A percentile compares a stretch with the other conserved stretches of the same genome.
These are phyloP conservation scores for Hypsopygia costalis DNA, from an alignment of 2,888 invertebrate species.

Conservation along the genomic window DNA sequence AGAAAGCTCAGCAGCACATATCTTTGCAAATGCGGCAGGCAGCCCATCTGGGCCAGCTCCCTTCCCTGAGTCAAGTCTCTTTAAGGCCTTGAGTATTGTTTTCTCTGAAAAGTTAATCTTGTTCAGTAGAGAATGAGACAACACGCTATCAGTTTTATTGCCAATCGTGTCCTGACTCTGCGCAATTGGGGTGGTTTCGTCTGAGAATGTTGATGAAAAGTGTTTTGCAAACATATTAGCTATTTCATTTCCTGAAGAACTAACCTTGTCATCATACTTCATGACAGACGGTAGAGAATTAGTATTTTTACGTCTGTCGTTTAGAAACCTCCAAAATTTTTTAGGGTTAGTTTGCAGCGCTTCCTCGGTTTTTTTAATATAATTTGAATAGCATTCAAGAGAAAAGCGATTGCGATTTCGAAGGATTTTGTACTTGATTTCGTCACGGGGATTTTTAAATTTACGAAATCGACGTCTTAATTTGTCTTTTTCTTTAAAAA, in stretches of 20 bases:
- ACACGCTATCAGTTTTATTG: not conserved
- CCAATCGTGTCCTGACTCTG: no score
- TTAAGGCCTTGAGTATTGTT: no score
- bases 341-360: not conserved
- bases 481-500: not conserved
- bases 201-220: not conserved
- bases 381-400: not conserved
- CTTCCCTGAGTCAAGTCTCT: not conserved
- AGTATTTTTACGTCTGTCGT: slow-evolving; percentile 1
- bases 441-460: no score
- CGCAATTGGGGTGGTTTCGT: no score
- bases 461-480: no score
- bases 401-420: not conserved
- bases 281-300: not conserved
- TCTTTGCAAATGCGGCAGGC: not conserved
- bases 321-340: not conserved
- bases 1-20: not conserved
- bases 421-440: not conserved
- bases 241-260: not conserved
- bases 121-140: not conserved
- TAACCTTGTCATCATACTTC: not conserved
- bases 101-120: not conserved
- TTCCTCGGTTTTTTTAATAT: slow-evolving; percentile 1
- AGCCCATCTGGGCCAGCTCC: not conserved
- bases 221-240: not conserved